Evolutionary conservation across 2,797 vertebrate genomes (phyloP).

Genomic region (Acrocephalus scirpaceus): DNA sequence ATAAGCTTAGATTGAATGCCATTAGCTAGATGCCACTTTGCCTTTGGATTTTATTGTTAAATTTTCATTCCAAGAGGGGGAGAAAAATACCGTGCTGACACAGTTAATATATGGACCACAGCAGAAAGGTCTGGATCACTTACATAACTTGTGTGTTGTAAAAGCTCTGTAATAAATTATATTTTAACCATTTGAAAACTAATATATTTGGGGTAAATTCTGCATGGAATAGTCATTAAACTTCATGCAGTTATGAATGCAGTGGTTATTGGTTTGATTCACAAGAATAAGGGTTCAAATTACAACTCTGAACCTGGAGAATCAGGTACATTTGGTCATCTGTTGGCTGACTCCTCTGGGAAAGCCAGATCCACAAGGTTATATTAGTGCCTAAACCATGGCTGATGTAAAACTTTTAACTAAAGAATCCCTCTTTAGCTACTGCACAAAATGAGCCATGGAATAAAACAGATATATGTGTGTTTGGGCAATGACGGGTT

Average conservation of each 20-base stretch:
- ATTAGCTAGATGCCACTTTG: slow-evolving; percentile 56
- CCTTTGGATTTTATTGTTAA: slow-evolving; percentile 61
- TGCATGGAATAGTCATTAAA: not conserved
- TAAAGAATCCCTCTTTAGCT: not conserved
- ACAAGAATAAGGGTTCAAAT: not conserved
- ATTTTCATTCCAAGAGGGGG: slow-evolving; percentile 39
- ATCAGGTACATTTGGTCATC: not conserved
- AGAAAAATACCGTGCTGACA: not conserved
- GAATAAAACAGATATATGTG: not conserved
- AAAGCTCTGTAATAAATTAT: not conserved
- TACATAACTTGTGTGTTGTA: not conserved
- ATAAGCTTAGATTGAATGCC: slow-evolving; percentile 61
- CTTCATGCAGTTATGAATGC: not conserved
- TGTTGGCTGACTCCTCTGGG: not conserved
- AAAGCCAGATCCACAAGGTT: not conserved
- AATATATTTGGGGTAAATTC: not conserved
- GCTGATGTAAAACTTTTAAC: not conserved
- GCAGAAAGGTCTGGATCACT: not conserved
- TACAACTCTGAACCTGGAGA: not conserved
- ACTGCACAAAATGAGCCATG: not conserved
- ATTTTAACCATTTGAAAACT: slow-evolving; percentile 17
- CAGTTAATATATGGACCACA: slow-evolving; percentile 6
- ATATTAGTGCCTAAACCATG: not conserved
- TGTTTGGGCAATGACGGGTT: not conserved
- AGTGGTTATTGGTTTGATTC: not conserved